Conservation (phyloP, 2,113 vertebrate species). For the Leucosticte australis region DNA sequence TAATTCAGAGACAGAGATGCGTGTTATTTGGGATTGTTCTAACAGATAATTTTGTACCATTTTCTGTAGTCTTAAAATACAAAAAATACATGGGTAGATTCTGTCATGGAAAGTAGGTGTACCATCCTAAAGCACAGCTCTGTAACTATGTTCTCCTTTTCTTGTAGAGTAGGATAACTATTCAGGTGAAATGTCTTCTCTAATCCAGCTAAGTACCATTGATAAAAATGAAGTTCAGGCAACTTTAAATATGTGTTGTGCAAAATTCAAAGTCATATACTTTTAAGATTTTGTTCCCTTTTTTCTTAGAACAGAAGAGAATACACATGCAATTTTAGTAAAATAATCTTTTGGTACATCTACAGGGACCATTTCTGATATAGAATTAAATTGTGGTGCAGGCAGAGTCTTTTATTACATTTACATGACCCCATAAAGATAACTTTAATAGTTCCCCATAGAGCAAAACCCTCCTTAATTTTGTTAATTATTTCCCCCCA, state of each 20-base stretch:
- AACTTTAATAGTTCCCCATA: slow-evolving; percentile 77
- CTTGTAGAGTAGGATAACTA: neutral
- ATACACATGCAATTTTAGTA: slow-evolving; percentile 67
- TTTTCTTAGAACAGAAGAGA: slow-evolving; percentile 17
- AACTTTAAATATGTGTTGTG: neutral
- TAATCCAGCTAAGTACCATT: neutral
- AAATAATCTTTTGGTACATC: slow-evolving; percentile 72
- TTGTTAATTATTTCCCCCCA: slow-evolving; percentile 81
- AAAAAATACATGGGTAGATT: neutral
- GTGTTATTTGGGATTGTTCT: neutral
- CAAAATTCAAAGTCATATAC: slow-evolving; percentile 20
- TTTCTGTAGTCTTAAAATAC: neutral
- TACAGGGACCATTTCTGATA: slow-evolving; percentile 76
- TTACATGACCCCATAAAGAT: slow-evolving; percentile 82
- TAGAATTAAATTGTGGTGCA: slow-evolving; percentile 78
- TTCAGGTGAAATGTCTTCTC: slow-evolving; percentile 19
- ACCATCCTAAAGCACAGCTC: neutral
- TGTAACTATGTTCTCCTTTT: neutral
- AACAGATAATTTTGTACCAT: neutral
- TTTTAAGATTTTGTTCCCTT: slow-evolving; percentile 31
- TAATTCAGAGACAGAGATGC: neutral
- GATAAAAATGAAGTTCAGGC: neutral
- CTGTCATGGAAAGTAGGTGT: neutral
- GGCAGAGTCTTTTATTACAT: slow-evolving; percentile 79
- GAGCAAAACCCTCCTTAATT: slow-evolving; percentile 77